Conservation (phyloP, 2,797 vertebrate species). For the Catamblyrhynchus diadema region DNA sequence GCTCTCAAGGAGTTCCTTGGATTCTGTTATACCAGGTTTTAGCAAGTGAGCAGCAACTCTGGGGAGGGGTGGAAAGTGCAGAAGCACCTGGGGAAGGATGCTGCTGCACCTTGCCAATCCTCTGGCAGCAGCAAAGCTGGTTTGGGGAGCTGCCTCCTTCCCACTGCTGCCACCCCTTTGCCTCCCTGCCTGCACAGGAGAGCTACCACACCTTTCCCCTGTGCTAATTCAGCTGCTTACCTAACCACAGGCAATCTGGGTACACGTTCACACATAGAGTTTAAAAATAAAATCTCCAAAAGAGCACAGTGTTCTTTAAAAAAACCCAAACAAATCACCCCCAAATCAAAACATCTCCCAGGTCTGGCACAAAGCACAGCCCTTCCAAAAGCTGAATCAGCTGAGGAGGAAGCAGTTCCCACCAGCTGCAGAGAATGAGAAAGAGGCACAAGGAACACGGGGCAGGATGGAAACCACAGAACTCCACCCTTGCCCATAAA, state of each 20-base stretch:
- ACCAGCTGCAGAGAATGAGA: background rate
- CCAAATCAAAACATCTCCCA: conserved; percentile 33
- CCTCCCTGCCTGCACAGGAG: background rate
- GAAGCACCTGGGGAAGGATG: background rate
- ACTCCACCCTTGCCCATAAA: background rate
- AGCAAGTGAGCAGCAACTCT: background rate
- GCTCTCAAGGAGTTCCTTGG: background rate
- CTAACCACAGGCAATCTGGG: background rate
- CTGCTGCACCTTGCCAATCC: background rate
- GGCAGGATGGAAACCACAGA: background rate
- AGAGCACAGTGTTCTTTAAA: background rate
- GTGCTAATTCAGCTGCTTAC: background rate
- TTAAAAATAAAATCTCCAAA: background rate
- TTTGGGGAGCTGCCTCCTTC: background rate
- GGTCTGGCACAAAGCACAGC: background rate
- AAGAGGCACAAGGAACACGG: background rate
- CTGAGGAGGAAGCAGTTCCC: background rate
- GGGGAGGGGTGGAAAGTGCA: fast-evolving
- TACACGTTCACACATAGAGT: background rate
- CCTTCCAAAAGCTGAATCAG: conserved; percentile 10
- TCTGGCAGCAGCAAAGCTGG: fast-evolving
- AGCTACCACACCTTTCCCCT: background rate
- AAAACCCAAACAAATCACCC: conserved; percentile 16
- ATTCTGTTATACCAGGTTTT: background rate
- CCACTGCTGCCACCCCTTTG: background rate